Base-by-base conservation (phyloP, 2,888 invertebrate genomes). In the Melinaea menophilus region DNA sequence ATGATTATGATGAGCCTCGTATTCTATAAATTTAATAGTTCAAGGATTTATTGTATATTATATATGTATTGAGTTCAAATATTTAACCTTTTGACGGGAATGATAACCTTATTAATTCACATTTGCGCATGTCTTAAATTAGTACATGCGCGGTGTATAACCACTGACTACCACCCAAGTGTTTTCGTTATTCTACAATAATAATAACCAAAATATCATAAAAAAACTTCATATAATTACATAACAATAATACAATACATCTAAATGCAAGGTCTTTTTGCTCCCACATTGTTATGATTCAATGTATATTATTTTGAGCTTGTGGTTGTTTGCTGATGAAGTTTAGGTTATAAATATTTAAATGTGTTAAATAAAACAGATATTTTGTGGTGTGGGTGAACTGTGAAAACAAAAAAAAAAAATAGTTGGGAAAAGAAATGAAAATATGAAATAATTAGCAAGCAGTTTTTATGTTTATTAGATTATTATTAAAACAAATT, bases 61-160 rank as follows among this genome's bases (percentile, higher is more conserved):
- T 41, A 41, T 9, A 41, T 5, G 3, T 41, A 41, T 11, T 41
- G 41, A 7, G 41, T 9, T 41, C 7, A 3, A 5, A 3, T 41
- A 41, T 41, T 41, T 41, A 9, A 41, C 41, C 7, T 41, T 41
- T 7, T 41, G 41, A 41, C 5, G 11, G 7, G 9, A 34, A 46
- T 47, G 47, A 57, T 58, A 31, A 37, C 31, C 37, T 22, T 4
- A 5, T 2, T 13, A 45, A 35, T 13, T 47, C 46, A 35, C 62
- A 5, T 22, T 5, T 73, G 79, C 82, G 82, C 82, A 81, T 72
- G 81, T 58, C 70, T 7, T 46, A 0, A 61, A 54, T 41, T 35
- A 33, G 22, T 65, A n/a, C 82, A 76, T 81, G 82, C 82, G 82
- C 78, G 61, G 41, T 61, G 3, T 41, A 55, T 31, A 31, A 41